Percentiles rank a stretch among this genome's conserved stretches.
These are phyloP conservation scores for Papilio dardanus DNA, from an alignment of 1,140 invertebrate species.

Conservation along the genomic window DNA sequence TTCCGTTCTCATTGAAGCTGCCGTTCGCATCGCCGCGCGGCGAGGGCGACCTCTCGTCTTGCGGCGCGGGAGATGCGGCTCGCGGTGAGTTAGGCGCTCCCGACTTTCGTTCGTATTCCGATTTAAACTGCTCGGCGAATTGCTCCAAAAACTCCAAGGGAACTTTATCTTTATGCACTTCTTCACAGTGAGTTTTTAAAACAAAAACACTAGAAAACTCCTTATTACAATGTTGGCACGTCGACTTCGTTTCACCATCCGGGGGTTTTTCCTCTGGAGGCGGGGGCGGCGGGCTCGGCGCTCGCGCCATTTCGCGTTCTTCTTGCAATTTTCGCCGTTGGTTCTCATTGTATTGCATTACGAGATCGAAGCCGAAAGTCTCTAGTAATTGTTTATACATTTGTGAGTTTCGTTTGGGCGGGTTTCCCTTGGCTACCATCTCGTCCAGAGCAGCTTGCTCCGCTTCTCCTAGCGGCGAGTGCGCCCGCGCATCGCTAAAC, in stretches of 20 bases:
- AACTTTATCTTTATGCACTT: conserved; percentile 95
- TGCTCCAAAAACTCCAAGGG: conserved; percentile 94
- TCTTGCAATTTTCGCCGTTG: conserved; percentile 87
- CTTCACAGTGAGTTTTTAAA: conserved; percentile 97
- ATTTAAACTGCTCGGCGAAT: conserved; percentile 95
- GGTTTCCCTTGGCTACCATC: conserved; percentile 78
- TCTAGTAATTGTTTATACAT: conserved; percentile 96
- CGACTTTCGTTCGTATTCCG: conserved; percentile 92
- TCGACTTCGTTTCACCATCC: conserved; percentile 86
- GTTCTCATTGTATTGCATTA: conserved; percentile 98
- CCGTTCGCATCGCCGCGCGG: conserved; percentile 83
- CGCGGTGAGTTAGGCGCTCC: conserved; percentile 86
- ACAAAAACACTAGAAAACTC: conserved; percentile 98
- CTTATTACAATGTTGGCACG: conserved; percentile 95
- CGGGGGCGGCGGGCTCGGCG: conserved; percentile 83
- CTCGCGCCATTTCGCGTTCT: conserved; percentile 81
- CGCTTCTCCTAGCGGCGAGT: conserved; percentile 82
- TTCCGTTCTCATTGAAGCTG: conserved; percentile 80
- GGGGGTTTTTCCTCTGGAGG: conserved; percentile 84
- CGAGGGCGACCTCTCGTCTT: conserved; percentile 78
- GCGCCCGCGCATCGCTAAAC: conserved; percentile 86
- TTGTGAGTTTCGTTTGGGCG: conserved; percentile 88
- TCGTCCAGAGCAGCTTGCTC: conserved; percentile 79
- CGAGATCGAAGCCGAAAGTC: conserved; percentile 96
- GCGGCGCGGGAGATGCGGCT: conserved; percentile 82